Conservation (phyloP, 2,797 vertebrate species). For the Alfaro cultratus region DNA sequence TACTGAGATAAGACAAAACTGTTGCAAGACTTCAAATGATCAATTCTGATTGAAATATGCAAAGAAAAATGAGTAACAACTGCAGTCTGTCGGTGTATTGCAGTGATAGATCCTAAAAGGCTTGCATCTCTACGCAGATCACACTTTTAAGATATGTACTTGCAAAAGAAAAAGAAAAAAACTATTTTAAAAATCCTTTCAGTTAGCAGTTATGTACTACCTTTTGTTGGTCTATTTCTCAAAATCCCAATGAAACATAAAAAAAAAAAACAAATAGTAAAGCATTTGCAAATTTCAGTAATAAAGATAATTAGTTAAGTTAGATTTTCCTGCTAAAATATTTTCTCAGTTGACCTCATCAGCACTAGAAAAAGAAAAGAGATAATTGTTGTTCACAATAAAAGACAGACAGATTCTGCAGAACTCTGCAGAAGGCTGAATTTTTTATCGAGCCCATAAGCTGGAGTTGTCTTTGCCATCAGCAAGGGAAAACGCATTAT, state of each 20-base stretch:
- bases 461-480: constrained; percentile 41
- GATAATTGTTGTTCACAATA: background rate
- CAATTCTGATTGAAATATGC: background rate
- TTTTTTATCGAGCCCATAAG: constrained; percentile 33
- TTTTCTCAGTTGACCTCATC: background rate
- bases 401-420: constrained; percentile 12
- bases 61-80: background rate
- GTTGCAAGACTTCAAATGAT: background rate
- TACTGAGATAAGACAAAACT: background rate
- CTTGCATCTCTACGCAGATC: background rate
- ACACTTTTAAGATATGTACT: background rate
- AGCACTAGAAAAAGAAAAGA: background rate
- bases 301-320: background rate
- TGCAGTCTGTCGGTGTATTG: background rate
- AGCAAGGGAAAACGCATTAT: constrained; percentile 51
- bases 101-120: background rate
- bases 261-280: background rate
- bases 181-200: background rate
- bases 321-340: background rate
- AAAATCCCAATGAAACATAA: background rate
- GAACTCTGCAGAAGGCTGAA: constrained; percentile 26
- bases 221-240: background rate
- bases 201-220: background rate
- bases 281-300: background rate
- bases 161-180: background rate